Percentiles rank a stretch among this genome's conserved stretches.
phyloP scores from a whole-genome alignment of 92 coral and sea anemone genomes.

The Epizoanthus rinbou region DNA sequence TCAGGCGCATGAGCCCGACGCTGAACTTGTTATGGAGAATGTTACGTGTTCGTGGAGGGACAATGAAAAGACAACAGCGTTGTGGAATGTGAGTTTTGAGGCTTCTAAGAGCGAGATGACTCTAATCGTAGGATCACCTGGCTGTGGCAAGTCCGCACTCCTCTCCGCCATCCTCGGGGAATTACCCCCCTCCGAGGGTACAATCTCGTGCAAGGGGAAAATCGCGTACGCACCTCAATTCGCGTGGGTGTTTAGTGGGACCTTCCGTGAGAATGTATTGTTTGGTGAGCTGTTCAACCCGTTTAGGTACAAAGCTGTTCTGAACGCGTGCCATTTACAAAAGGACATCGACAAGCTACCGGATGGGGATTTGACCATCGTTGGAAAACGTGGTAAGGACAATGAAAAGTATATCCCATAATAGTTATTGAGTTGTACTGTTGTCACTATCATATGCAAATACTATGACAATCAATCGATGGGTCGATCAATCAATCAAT shows the following conservation, averaged over 20 bases:
- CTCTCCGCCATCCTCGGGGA: conserved; percentile 80
- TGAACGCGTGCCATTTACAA: conserved; percentile 78
- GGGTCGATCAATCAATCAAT: too few species aligned
- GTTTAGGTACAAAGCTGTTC: conserved; percentile 83
- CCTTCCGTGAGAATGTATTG: conserved; percentile 68
- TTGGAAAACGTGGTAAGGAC: conserved; percentile 55
- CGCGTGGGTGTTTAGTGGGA: conserved; percentile 72
- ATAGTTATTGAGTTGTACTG: too few species aligned
- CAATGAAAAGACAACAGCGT: conserved; percentile 58
- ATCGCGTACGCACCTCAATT: conserved; percentile 84
- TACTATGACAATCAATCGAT: too few species aligned
- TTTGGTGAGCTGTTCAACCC: conserved; percentile 83
- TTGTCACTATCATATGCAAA: too few species aligned
- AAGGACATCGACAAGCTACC: conserved; percentile 75
- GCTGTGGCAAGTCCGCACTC: conserved; percentile 85
- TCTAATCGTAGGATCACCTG: conserved; percentile 79
- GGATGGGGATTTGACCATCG: conserved; percentile 80
- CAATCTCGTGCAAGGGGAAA: conserved; percentile 69
- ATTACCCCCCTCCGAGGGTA: conserved; percentile 75
- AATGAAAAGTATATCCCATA: too few species aligned
- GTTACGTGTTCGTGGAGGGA: conserved; percentile 83
- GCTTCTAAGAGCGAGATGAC: conserved; percentile 78
- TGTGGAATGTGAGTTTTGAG: conserved; percentile 61
- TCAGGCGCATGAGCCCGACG: conserved; percentile 36
- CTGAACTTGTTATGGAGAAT: conserved; percentile 46